Evolutionary conservation across 2,888 invertebrate genomes (phyloP), one percentile per base, ranked within the genome.

Genomic region (Luperina testacea): DNA sequence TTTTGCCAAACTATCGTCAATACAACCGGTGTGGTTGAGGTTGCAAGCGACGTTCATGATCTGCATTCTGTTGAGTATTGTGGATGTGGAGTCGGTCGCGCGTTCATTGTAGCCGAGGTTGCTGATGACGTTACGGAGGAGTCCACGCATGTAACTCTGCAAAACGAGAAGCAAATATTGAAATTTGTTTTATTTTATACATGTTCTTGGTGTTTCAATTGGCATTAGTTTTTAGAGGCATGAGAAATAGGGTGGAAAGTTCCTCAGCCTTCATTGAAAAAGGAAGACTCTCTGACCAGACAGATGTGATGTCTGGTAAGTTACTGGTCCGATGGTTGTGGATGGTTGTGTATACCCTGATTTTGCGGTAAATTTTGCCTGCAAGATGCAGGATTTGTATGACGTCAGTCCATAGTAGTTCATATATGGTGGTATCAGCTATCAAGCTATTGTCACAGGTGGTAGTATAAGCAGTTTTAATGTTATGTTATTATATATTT

Each of bases 1-100:
- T 76, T 95, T 95, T 11, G 84, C 84, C 61, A 93, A 84, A 75
- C 95, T 94, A 88, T 97, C 95, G 0, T 90, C 85, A 7, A 97
- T 91, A 89, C 98, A 98, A 5, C 97, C 97, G 1, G 92, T 84
- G 64, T 97, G 96, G 3, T 97, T 97, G 57, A 97, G 96, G 87
- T 97, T 97, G 92, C 98, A 98, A 27, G 98, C 97, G 95, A 97
- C 97, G 86, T 97, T 95, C 78, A 98, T 89, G 59, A 97, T 95
- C 81, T 97, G 96, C 78, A 96, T 97, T 57, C 98, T 97, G 89
- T 97, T 97, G 42, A 98, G 96, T 69, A 97, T 97, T 0, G 95
- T 96, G 0, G 98, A 94, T 0, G 97, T 97, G 0, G 93, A 92
- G 77, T 98, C 98, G 0, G 86, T 84, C 0, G 83, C 1, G 0